Evolutionary conservation across 2,797 vertebrate genomes (phyloP), one percentile per base, ranked within the genome.

Genomic region (Helicolenus hilgendorfi): DNA sequence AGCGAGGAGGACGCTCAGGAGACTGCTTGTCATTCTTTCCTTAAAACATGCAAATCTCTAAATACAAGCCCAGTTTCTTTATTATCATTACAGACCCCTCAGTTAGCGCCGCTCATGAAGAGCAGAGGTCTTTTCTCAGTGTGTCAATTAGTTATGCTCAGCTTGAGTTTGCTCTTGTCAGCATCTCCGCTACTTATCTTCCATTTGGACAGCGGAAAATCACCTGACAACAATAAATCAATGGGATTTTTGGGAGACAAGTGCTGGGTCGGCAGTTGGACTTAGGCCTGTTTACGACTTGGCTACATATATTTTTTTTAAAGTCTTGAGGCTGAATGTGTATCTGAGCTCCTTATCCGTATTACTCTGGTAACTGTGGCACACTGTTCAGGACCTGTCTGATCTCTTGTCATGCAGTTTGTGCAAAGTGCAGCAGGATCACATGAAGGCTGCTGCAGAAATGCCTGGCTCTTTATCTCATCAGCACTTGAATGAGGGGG

Each of bases 11-110:
- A 91, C 38, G 38, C 83, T 2, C 33, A 71, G 67, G 87, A 68
- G 86, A 62, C 35, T 13, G 35, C 33, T 84, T 59, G 70, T 78
- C 80, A 74, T 84, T 90, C 71, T 83, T 86, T 86, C 68, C 59
- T 85, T 86, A 90, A 94, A 95, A 93, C 85, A 94, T 94, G 95
- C 86, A 92, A 93, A 96, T 95, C 87, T 93, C 79, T 67, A 53
- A 82, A 83, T 55, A 76, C 36, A 60, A 58, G 27, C 41, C 35
- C n/a, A 14, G 24, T 58, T 76, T 83, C 65, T 77, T 88, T 70
- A 79, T 81, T 63, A 18, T 79, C 31, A 38, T 55, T 65, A 45
- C 26, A 27, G 63, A 64, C 45, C 27, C 36, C 41, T 31, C 70
- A 67, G 81, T n/a, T 29, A 76, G 67, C 33, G 35, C 7, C 4